A percentile compares a stretch with the other conserved stretches of the same genome.
Conservation (phyloP, 2,888 invertebrate genomes). For the Scrobipalpa costella region DNA sequence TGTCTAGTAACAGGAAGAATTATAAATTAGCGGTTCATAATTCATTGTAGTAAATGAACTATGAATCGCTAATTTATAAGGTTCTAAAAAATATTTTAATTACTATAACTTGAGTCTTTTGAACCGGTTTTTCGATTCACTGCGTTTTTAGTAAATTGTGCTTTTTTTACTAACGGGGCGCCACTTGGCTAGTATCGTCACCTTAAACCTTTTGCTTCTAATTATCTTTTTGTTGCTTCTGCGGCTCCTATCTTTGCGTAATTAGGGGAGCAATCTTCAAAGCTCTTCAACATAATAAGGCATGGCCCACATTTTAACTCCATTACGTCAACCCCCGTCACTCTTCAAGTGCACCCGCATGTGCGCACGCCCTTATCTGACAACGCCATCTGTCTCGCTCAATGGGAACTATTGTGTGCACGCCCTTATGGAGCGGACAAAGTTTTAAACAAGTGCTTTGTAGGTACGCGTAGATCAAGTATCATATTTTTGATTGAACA, state of each 20-base stretch:
- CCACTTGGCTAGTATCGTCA: too few species aligned
- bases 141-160: too few species aligned
- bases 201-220: background rate
- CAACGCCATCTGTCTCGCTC: constrained; percentile 15
- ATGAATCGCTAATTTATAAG: too few species aligned
- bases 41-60: too few species aligned
- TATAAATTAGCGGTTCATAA: too few species aligned
- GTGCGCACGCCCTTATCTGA: constrained; percentile 15
- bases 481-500: background rate
- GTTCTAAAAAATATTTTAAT: too few species aligned
- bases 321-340: constrained; percentile 16
- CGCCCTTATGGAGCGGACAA: background rate
- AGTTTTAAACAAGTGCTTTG: constrained; percentile 3
- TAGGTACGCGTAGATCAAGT: background rate
- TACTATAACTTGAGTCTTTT: too few species aligned
- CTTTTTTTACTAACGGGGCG: too few species aligned
- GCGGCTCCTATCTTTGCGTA: background rate
- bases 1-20: too few species aligned
- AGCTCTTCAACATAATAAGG: constrained; percentile 10
- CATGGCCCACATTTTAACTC: constrained; percentile 16
- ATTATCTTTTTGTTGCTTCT: constrained; percentile 1
- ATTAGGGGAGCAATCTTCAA: background rate
- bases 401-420: constrained; percentile 22
- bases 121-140: too few species aligned
- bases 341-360: constrained; percentile 23